Percentiles rank a stretch among this genome's conserved stretches.
These are phyloP conservation scores for Charaxes varanes DNA, from an alignment of 1,140 invertebrate genomes.

Conservation along the genomic window DNA sequence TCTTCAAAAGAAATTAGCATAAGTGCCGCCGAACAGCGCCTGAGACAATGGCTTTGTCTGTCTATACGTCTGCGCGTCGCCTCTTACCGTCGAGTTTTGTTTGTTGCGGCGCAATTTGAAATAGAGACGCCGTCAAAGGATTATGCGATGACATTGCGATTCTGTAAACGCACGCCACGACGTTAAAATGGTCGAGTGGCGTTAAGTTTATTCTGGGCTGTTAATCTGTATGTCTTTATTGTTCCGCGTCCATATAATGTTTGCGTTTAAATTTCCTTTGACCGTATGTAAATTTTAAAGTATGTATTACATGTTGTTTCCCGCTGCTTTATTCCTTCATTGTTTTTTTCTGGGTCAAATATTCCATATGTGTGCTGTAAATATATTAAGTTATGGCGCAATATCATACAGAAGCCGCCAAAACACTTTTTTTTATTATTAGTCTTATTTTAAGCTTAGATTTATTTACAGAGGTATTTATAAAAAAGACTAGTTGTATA, in stretches of 20 bases:
- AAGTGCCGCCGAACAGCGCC: conserved; percentile 50
- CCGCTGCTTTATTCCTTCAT: no score
- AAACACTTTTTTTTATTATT: no score
- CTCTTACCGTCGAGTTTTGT: conserved; percentile 40
- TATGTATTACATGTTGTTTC: no score
- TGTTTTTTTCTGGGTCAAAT: no score
- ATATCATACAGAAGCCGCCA: no score
- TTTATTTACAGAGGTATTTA: no score
- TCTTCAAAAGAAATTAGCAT: conserved; percentile 69
- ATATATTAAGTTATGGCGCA: no score
- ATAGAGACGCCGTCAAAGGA: conserved; percentile 32
- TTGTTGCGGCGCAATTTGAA: conserved; percentile 21
- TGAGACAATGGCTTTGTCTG: conserved; percentile 68
- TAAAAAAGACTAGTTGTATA: no score
- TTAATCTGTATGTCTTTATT: conserved; percentile 18
- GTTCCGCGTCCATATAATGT: conserved; percentile 18
- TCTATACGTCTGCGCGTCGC: conserved; percentile 51
- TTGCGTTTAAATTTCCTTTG: conserved; percentile 8
- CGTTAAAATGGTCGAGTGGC: conserved; percentile 25
- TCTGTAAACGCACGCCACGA: conserved; percentile 29
- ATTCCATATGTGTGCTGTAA: no score
- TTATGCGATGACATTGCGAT: conserved; percentile 28
- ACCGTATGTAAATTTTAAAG: conserved; percentile 17
- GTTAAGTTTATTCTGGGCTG: conserved; percentile 25
- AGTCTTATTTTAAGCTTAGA: no score